Percentiles rank a stretch among this genome's conserved stretches.
Conservation (phyloP, 2,888 invertebrate genomes). For the Willowsia nigromaculata region DNA sequence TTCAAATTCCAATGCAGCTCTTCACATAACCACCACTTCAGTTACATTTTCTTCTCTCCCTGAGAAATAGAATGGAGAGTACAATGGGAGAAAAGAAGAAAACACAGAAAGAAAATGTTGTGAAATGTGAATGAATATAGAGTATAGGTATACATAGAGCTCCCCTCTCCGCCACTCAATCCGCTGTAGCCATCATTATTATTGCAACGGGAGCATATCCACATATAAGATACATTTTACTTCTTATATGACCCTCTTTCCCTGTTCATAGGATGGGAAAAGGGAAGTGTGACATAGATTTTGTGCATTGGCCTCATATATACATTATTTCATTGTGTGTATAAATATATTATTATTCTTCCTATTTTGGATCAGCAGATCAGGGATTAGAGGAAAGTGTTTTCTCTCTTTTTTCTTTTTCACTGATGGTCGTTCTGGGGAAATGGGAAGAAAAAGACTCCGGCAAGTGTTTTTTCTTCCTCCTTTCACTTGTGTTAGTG, state of each 20-base stretch:
- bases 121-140: conserved; percentile 38
- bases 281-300: conserved; percentile 44
- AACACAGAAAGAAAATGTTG: conserved; percentile 35
- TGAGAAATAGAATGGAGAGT: not conserved
- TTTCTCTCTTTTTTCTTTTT: not conserved
- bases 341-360: conserved; percentile 25
- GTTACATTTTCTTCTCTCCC: conserved; percentile 9
- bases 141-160: not conserved
- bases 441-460: conserved; percentile 14
- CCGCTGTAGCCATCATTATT: not conserved
- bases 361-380: conserved; percentile 36
- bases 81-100: not conserved
- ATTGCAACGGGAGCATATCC: not conserved
- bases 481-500: not conserved
- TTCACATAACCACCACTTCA: conserved; percentile 1
- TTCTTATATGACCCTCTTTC: not conserved
- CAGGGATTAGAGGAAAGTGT: conserved; percentile 52
- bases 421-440: conserved; percentile 17
- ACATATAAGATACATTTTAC: not conserved
- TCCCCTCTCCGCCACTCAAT: conserved; percentile 26
- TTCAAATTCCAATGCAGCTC: conserved; percentile 38
- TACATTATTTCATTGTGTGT: not conserved
- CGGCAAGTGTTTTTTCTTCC: not conserved
- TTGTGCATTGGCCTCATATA: not conserved
- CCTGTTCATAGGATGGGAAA: not conserved